Evolutionary conservation across 2,113 vertebrate species (phyloP), one percentile per base, ranked within the genome.

Genomic region (Phrynosoma blainvillii): DNA sequence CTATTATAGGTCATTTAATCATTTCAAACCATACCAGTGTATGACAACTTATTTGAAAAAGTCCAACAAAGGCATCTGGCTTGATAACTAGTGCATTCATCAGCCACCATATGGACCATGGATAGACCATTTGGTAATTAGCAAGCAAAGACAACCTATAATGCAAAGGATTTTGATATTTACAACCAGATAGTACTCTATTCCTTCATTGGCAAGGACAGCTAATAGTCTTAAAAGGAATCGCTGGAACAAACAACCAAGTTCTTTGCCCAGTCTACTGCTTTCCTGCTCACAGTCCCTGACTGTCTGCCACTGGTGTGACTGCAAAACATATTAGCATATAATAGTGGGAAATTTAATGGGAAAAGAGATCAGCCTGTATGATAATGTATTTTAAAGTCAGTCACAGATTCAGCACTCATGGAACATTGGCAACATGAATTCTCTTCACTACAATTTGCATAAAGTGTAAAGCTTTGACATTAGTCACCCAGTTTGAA

Each of bases 301-400:
- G 3, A 71, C 36, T 2, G 11, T 23, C 14, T 0, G 0, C 30
- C 1, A 3, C 40, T 5, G 16, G 1, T 8, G 21, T 14, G 54
- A 68, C 82, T 47, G 32, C 85, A 85, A 77, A 77, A 71, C 6
- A 0, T 14, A 75, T 0, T 66, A 68, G 68, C 11, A 9, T 10
- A 1, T 16, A 23, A 18, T 56, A 87, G 0, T 1, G 0, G 4
- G 16, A 87, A 73, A 83, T 14, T 16, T 5, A 4, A 79, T 25
- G 36, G 5, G 14, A 85, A 82, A 81, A 0, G 0, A 86, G 18
- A 91, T 16, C 11, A 62, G 23, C 14, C 65, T 71, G 18, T 4
- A 0, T 30, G 10, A 0, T 0, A 77, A 0, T 0, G 68, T 23
- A 12, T 30, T 32, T 62, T 0, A 13, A 84, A 59, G 54, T 59